Conservation (phyloP, 2,113 vertebrate species). For the Tiliqua scincoides region DNA sequence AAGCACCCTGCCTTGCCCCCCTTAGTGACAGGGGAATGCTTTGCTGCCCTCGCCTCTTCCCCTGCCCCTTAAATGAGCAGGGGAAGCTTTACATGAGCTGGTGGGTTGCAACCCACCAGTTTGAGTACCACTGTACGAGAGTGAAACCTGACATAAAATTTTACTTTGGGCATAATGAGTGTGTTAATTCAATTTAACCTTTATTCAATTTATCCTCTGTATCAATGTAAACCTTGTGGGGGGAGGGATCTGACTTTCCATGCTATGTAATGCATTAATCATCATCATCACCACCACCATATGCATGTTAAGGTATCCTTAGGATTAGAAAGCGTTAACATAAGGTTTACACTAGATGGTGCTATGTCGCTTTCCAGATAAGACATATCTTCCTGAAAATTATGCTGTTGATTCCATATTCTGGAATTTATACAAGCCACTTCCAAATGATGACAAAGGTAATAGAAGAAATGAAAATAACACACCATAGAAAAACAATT, state of each 20-base stretch:
- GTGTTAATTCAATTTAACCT: not conserved
- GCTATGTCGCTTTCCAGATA: constrained; percentile 77
- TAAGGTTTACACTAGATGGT: constrained; percentile 76
- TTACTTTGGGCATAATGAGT: not conserved
- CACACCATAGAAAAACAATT: constrained; percentile 21
- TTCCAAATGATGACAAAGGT: constrained; percentile 29
- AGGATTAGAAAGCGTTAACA: constrained; percentile 30
- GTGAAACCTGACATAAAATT: not conserved
- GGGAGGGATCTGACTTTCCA: no score
- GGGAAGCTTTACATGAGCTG: no score
- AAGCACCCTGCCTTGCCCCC: no score
- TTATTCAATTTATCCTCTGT: no score
- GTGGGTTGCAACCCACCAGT: no score
- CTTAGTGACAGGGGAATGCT: no score
- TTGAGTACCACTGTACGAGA: no score
- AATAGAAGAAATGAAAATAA: constrained; percentile 34
- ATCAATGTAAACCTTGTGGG: not conserved
- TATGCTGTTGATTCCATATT: constrained; percentile 23
- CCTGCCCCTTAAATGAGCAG: no score
- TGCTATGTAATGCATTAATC: not conserved
- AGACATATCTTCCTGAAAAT: not conserved
- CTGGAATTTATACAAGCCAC: constrained; percentile 43
- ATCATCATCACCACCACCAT: not conserved
- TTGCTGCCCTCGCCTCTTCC: no score
- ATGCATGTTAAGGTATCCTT: constrained; percentile 14